Evolutionary conservation across 1,140 invertebrate species (phyloP), one percentile per base, ranked within the genome.

Genomic region (Drosophila sulfurigaster): DNA sequence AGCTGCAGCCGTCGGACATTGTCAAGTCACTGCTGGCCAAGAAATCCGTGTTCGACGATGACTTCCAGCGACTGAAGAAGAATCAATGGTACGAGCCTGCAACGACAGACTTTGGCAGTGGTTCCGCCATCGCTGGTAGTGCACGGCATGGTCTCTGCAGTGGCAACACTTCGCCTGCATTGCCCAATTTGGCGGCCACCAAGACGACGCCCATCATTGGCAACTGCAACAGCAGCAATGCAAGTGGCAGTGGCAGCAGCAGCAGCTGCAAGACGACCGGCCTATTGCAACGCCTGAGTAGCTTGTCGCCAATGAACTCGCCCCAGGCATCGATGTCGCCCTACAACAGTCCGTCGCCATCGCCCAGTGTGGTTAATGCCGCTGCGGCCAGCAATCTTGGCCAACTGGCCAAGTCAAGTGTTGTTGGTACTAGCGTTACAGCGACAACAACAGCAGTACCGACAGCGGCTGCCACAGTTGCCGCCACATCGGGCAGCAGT

Each of bases 11-110:
- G 1, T 99, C 98, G 1, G 98, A 99, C 77, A 98, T 99, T 71
- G 96, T 98, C 3, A 97, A 98, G 85, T 97, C 97, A 10, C 95
- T 99, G 54, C 93, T 99, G 70, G 97, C 98, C 5, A 98, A 98
- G 90, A 95, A 96, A 56, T 98, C 97, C 58, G 97, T 99, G 8
- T 99, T 99, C 92, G 98, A 99, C 91, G 98, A 99, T 92, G 98
- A 99, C 92, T 96, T 96, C 10, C 98, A 99, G 91, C 94, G 98
- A 7, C 93, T 99, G 15, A 98, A 99, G 92, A 98, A 98, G 82
- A 95, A 95, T 81, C 96, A 98, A 79, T 97, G 98, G 93, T 97
- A 97, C 90, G 96, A 97, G 92, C 96, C 96, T 54, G 62, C 72
- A 1, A 63, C 73, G 10, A 72, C 66, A 0, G 91, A 92, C 38